These are phyloP conservation scores for Syritta pipiens DNA, from an alignment of 2,888 invertebrate species.

Conservation along the genomic window DNA sequence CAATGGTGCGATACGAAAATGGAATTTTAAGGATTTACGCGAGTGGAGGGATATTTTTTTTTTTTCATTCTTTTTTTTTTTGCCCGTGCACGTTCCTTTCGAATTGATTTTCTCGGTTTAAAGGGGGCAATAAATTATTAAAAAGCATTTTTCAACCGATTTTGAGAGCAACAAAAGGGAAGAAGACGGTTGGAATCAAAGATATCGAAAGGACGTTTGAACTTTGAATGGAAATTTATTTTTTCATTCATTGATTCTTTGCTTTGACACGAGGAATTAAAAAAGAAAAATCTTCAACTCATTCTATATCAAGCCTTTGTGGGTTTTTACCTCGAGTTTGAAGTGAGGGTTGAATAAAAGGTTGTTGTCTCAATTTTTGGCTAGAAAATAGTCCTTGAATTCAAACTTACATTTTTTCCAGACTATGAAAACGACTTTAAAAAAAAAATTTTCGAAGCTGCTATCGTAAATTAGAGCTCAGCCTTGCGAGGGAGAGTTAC, in stretches of 20 bases:
- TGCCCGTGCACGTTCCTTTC: neutral
- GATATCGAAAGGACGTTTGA: conserved; percentile 1
- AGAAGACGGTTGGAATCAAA: neutral
- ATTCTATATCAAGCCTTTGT: too few relatives aligned
- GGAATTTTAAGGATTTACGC: conserved; percentile 21
- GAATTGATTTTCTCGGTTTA: conserved; percentile 35
- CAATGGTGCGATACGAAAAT: conserved; percentile 15
- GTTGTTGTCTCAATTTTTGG: too few relatives aligned
- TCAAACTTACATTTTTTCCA: too few relatives aligned
- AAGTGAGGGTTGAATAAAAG: too few relatives aligned
- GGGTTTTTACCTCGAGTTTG: too few relatives aligned
- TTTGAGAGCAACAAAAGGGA: neutral
- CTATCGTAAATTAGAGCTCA: too few relatives aligned
- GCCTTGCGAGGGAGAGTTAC: too few relatives aligned
- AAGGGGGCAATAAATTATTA: conserved; percentile 50
- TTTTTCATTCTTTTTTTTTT: neutral
- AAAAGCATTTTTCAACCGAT: conserved; percentile 38
- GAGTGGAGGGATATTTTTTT: neutral
- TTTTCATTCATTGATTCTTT: conserved; percentile 3
- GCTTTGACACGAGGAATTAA: too few relatives aligned
- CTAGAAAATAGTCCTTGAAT: too few relatives aligned
- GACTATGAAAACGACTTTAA: too few relatives aligned
- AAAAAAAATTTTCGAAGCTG: too few relatives aligned
- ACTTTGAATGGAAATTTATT: conserved; percentile 18
- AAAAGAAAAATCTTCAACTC: too few relatives aligned